Percentiles rank a stretch among this genome's conserved stretches.
Evolutionary conservation across 2,888 invertebrate genomes (phyloP).

Genomic region (Busseola fusca): DNA sequence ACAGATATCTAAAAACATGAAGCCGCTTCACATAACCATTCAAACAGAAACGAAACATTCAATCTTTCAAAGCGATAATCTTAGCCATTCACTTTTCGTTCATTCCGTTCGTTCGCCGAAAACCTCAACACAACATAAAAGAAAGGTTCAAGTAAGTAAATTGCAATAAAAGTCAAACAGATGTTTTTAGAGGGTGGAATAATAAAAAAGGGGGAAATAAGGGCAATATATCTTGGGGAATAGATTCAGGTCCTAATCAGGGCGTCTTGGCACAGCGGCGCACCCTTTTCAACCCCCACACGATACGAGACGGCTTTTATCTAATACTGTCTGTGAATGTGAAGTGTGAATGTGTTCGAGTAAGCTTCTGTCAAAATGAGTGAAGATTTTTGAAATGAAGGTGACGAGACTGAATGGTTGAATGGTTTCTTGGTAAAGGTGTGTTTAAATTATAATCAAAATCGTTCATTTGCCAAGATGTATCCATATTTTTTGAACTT

Average conservation of each 20-base stretch:
- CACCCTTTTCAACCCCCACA: slow-evolving; percentile 69
- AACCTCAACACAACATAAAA: slow-evolving; percentile 56
- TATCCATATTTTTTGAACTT: too few relatives aligned
- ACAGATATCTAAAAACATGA: slow-evolving; percentile 24
- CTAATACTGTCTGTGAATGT: slow-evolving; percentile 43
- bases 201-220: slow-evolving; percentile 63
- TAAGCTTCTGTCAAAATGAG: slow-evolving; percentile 3
- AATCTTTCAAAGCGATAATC: slow-evolving; percentile 52
- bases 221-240: slow-evolving; percentile 67
- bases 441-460: not conserved
- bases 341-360: slow-evolving; percentile 41
- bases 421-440: not conserved
- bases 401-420: not conserved
- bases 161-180: slow-evolving; percentile 65
- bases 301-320: slow-evolving; percentile 58
- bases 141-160: slow-evolving; percentile 61
- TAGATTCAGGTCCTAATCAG: slow-evolving; percentile 69
- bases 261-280: slow-evolving; percentile 45
- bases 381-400: slow-evolving; percentile 3
- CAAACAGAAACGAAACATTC: slow-evolving; percentile 39
- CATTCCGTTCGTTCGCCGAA: slow-evolving; percentile 45
- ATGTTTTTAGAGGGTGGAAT: slow-evolving; percentile 62
- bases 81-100: slow-evolving; percentile 47
- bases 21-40: slow-evolving; percentile 15
- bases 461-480: not conserved